A percentile compares a stretch with the other conserved stretches of the same genome.
These are phyloP conservation scores for Plodia interpunctella DNA, from an alignment of 1,140 invertebrate genomes.

Conservation along the genomic window DNA sequence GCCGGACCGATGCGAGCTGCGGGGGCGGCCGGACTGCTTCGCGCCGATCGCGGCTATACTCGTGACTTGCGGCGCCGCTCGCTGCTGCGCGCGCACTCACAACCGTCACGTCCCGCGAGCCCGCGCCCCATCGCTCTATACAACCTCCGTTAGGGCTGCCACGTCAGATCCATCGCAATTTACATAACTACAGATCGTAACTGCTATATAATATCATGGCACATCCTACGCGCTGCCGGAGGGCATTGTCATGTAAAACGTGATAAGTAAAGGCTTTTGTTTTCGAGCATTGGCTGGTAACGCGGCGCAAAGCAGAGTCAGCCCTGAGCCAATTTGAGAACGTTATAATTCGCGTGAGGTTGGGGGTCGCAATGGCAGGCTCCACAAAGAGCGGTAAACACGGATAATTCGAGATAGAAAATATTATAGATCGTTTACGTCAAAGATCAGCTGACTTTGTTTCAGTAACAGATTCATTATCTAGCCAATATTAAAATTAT, in stretches of 20 bases:
- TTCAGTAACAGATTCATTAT: constrained; percentile 1
- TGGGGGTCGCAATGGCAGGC: constrained; percentile 18
- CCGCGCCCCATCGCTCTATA: constrained; percentile 37
- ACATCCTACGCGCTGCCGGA: constrained; percentile 7
- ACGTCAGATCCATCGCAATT: constrained; percentile 22
- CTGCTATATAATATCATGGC: constrained; percentile 13
- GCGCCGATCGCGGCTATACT: constrained; percentile 26
- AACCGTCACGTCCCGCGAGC: constrained; percentile 24
- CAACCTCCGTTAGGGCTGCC: constrained; percentile 41
- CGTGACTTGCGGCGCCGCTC: constrained; percentile 17
- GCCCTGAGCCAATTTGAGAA: not conserved
- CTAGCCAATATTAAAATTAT: too few species aligned
- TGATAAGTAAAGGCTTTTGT: constrained; percentile 4
- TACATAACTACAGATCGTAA: constrained; percentile 24
- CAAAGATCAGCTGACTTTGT: constrained; percentile 20
- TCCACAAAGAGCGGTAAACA: constrained; percentile 21
- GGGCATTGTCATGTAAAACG: constrained; percentile 6
- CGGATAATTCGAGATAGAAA: constrained; percentile 15
- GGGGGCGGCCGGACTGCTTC: constrained; percentile 60
- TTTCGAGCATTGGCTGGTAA: constrained; percentile 1
- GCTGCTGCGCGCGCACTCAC: constrained; percentile 23
- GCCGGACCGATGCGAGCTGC: constrained; percentile 62
- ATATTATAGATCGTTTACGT: constrained; percentile 17
- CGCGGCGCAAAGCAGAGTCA: not conserved
- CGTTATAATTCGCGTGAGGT: constrained; percentile 20